These are phyloP conservation scores for Saxicola maurus DNA, from an alignment of 2,797 vertebrate species.

Conservation along the genomic window DNA sequence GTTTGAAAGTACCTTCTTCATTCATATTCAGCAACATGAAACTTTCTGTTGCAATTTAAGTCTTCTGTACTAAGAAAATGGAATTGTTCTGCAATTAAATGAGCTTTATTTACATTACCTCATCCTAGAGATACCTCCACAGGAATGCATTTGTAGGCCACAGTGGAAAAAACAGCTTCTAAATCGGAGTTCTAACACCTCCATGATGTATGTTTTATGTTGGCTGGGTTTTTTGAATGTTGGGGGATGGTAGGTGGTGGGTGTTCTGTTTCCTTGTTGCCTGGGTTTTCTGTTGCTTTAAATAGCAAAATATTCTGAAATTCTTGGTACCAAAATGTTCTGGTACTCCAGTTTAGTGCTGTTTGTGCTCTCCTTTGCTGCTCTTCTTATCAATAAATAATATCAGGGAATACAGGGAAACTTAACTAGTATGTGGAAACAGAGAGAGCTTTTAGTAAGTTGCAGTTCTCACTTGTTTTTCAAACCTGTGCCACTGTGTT, in stretches of 20 bases:
- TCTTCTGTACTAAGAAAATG: neutral
- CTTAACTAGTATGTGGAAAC: neutral
- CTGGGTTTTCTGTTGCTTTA: neutral
- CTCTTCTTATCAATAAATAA: neutral
- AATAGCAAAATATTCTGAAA: neutral
- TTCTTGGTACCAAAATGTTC: neutral
- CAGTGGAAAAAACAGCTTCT: neutral
- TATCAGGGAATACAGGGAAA: neutral
- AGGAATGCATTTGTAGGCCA: neutral
- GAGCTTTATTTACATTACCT: neutral
- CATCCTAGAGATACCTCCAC: neutral
- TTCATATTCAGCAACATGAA: neutral
- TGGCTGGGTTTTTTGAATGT: neutral
- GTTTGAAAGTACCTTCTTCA: neutral
- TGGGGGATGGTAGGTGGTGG: neutral
- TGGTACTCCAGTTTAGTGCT: neutral
- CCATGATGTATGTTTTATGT: neutral
- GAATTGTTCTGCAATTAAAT: neutral
- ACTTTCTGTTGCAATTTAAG: neutral
- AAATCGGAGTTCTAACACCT: neutral
- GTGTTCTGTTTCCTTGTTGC: neutral
- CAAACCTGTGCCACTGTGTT: neutral
- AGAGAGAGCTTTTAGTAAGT: neutral
- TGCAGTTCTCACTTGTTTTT: neutral
- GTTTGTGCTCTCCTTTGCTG: neutral